Base-by-base conservation (phyloP, 1,140 invertebrate species). In the Lethocerus indicus region DNA sequence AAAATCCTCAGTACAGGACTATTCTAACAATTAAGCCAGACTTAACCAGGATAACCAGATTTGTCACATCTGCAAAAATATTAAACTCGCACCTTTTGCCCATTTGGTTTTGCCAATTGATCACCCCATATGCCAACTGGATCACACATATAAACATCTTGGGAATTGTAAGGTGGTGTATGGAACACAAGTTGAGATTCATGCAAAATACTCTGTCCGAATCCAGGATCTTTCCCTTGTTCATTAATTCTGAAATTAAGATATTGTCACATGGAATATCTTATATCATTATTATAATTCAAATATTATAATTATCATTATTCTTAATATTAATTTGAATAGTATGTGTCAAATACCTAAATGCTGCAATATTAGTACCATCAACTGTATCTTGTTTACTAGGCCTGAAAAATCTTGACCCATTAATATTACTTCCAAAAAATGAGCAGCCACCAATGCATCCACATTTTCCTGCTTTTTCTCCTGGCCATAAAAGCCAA, bases 391-490 rank as follows among this genome's bases (percentile, higher is more conserved):
- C 87, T 42, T 79, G 75, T 23, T 75, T 72, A 56, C 72, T 81
- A 0, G 87, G 86, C 59, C 88, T 86, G 50, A 95, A 88, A 63
- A 95, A 93, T 55, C 76, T 78, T 18, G 76, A 63, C 1, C 91
- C 90, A 63, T 92, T 92, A 57, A 71, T 71, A 63, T 90, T 91
- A 39, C 72, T 81, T 3, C 91, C 92, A 64, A 98, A 98, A 67
- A 98, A 98, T 14, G 71, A 69, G 61, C 89, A 96, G 1, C 91
- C 91, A 2, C 94, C 94, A 36, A 87, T 81, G 67, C 95, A 98
- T 0, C 91, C 93, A 65, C 95, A 98, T 55, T 82, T 84, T n/a
- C 74, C 72, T 6, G 70, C 66, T 53, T 73, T 68, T 58, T 83
- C 78, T 54, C 69, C 71, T 1, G 80, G 75, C 92, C 93, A 98